A percentile compares a stretch with the other conserved stretches of the same genome.
phyloP scores from a whole-genome alignment of 2,888 invertebrate genomes.

The Xylota segnis region DNA sequence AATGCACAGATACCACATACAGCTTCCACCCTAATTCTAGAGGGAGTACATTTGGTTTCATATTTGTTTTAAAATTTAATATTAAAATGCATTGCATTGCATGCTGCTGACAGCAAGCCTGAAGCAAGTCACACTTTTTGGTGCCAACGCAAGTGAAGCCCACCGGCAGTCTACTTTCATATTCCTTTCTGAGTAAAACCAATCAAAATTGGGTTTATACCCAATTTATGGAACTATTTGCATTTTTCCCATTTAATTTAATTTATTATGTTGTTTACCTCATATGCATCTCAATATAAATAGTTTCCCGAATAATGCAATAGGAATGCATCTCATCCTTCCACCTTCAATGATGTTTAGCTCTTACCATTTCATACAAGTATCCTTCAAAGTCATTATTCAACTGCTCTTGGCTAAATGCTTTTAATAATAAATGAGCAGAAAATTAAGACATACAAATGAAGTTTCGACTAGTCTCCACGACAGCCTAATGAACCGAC shows the following conservation, averaged over 20 bases:
- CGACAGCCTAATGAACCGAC: slow-evolving; percentile 34
- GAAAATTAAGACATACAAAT: slow-evolving; percentile 3
- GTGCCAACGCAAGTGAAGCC: not conserved
- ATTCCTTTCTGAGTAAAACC: not conserved
- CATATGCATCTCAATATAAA: too few relatives aligned
- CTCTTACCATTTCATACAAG: not conserved
- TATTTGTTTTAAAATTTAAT: not conserved
- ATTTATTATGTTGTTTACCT: not conserved
- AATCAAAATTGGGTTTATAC: not conserved
- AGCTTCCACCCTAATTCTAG: too few relatives aligned
- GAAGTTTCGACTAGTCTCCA: slow-evolving; percentile 2
- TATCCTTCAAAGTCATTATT: not conserved
- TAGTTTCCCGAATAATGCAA: too few relatives aligned
- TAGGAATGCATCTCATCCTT: not conserved
- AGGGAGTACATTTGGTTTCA: too few relatives aligned
- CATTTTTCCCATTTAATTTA: too few relatives aligned
- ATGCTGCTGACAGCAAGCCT: not conserved
- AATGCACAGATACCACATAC: too few relatives aligned
- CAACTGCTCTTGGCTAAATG: not conserved
- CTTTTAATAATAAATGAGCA: slow-evolving; percentile 32
- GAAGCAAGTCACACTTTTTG: not conserved
- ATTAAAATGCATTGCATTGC: not conserved
- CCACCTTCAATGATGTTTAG: not conserved
- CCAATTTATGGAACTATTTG: too few relatives aligned
- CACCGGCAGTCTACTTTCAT: not conserved